phyloP scores from a whole-genome alignment of 2,888 invertebrate species.

The Euzophera pinguis region DNA sequence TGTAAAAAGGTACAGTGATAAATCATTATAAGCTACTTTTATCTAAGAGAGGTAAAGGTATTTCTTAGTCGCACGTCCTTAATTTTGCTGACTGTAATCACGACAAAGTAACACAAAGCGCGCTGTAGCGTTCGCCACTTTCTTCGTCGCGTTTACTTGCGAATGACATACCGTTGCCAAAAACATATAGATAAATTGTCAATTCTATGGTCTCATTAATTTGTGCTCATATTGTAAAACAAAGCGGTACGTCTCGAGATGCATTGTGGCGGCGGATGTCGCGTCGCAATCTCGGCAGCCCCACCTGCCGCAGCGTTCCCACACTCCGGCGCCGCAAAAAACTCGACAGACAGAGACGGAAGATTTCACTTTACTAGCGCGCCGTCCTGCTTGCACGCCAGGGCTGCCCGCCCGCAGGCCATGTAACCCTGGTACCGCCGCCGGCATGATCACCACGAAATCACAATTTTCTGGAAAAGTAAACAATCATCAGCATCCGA shows the following conservation, averaged over 20 bases:
- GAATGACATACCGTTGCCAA: not conserved
- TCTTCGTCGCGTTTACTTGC: no score
- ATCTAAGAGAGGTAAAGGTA: no score
- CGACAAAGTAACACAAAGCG: no score
- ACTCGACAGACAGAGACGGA: conserved; percentile 61
- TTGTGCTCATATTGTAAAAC: conserved; percentile 57
- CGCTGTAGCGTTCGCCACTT: no score
- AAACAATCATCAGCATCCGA: conserved; percentile 34
- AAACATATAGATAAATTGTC: not conserved
- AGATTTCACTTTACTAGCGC: conserved; percentile 42
- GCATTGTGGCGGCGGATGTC: conserved; percentile 79
- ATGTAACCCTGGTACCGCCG: conserved; percentile 43
- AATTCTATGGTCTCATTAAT: not conserved
- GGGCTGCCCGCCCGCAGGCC: conserved; percentile 48
- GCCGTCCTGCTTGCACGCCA: conserved; percentile 56
- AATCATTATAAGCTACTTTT: no score
- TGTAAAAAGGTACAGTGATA: no score
- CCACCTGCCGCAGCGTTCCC: conserved; percentile 79
- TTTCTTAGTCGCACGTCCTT: no score
- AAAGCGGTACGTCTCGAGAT: conserved; percentile 63
- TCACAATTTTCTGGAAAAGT: conserved; percentile 62
- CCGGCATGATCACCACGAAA: conserved; percentile 54
- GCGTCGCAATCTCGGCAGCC: conserved; percentile 77
- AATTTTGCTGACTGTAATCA: no score
- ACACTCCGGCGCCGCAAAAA: conserved; percentile 80